phyloP scores from a whole-genome alignment of 2,797 vertebrate genomes.

The Pteronotus mesoamericanus region DNA sequence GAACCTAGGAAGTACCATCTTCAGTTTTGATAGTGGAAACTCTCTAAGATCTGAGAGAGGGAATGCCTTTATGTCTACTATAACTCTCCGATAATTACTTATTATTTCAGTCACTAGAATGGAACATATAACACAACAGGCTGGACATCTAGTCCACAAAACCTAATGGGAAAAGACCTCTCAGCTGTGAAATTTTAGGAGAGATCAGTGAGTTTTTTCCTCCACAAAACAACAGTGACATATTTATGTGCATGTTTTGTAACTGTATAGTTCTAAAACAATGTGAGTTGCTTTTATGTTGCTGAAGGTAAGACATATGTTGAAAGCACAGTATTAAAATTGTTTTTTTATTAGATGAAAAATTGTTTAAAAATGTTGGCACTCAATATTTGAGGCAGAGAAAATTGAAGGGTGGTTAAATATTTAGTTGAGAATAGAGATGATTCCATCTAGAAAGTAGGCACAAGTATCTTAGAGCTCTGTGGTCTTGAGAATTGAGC shows the following conservation, averaged over 20 bases:
- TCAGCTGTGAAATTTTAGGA: not conserved
- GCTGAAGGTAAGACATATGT: not conserved
- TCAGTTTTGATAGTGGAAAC: not conserved
- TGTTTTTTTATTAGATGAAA: not conserved
- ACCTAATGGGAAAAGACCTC: not conserved
- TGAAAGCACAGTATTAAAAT: not conserved
- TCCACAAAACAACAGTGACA: not conserved
- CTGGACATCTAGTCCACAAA: not conserved
- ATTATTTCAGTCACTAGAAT: not conserved
- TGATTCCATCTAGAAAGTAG: not conserved
- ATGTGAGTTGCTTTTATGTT: not conserved
- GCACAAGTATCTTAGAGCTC: not conserved
- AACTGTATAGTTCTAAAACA: not conserved
- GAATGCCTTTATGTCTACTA: not conserved
- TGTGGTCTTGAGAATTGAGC: not conserved
- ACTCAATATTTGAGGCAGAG: not conserved
- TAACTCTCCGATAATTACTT: not conserved
- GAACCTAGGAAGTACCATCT: not conserved
- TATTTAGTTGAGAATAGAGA: not conserved
- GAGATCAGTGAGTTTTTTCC: not conserved
- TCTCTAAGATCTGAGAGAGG: not conserved
- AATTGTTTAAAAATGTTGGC: not conserved
- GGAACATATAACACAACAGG: not conserved
- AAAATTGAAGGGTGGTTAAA: not conserved
- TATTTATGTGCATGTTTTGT: not conserved